Conservation (phyloP, 2,888 invertebrate genomes). For the Drosophila nigritarsus region DNA sequence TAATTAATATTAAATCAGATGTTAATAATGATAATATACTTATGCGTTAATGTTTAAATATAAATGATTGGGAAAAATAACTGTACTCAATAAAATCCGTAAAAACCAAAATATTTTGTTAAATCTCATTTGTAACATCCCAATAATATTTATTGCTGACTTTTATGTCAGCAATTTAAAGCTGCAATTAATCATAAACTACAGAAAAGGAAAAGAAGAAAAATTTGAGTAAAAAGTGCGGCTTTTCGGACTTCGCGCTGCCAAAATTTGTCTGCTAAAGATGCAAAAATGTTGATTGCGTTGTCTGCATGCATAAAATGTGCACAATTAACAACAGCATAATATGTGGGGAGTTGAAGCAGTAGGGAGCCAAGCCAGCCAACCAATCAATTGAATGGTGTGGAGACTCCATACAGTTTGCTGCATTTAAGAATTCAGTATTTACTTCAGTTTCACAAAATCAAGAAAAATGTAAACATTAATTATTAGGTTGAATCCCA, state of each 20-base stretch:
- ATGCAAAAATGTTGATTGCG: conserved; percentile 28
- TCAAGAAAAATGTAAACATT: neutral
- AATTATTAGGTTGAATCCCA: too few species aligned
- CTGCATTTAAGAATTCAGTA: neutral
- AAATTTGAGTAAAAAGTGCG: conserved; percentile 13
- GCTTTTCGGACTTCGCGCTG: neutral
- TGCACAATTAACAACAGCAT: neutral
- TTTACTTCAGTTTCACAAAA: neutral
- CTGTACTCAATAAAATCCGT: neutral
- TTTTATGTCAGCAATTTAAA: neutral
- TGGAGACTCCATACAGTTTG: neutral
- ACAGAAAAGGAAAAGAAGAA: conserved; percentile 8
- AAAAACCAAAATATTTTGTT: neutral
- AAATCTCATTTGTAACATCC: neutral
- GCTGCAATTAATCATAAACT: neutral
- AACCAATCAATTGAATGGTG: too few species aligned
- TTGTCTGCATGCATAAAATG: conserved; percentile 31
- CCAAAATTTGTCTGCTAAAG: conserved; percentile 8
- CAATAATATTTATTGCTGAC: neutral
- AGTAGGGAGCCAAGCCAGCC: neutral
- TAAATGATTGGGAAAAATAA: neutral
- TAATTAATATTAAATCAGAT: neutral
- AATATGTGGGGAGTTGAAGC: neutral
- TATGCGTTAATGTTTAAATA: neutral
- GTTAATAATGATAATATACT: neutral